A percentile compares a stretch with the other conserved stretches of the same genome.
phyloP scores from a whole-genome alignment of 2,113 vertebrate species.

The Hiodon alosoides region DNA sequence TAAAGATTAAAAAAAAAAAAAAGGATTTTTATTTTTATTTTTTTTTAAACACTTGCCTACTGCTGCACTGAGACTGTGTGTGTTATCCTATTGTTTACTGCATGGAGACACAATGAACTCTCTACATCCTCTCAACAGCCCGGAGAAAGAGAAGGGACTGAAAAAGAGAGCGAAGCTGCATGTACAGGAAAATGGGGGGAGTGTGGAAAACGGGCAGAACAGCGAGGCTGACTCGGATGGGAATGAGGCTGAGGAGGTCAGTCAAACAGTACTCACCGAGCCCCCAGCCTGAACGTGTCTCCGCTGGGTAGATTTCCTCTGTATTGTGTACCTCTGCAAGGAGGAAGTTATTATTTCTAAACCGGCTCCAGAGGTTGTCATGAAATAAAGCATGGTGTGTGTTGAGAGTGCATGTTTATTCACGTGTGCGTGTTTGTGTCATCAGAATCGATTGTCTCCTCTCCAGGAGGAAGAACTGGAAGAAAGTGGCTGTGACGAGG shows the following conservation, averaged over 20 bases:
- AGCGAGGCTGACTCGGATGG: constrained; percentile 72
- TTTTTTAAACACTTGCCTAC: too few relatives aligned
- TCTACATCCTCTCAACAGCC: constrained; percentile 54
- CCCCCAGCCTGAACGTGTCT: background rate
- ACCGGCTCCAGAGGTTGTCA: background rate
- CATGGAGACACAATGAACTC: background rate
- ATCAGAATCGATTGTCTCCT: constrained; percentile 59
- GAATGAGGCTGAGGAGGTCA: constrained; percentile 78
- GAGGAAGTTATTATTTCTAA: background rate
- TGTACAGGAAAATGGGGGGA: constrained; percentile 74
- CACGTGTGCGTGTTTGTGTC: constrained; percentile 8
- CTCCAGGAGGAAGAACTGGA: constrained; percentile 79
- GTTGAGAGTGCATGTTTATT: constrained; percentile 4
- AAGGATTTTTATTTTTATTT: too few relatives aligned
- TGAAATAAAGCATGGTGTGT: background rate
- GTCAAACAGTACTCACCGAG: background rate
- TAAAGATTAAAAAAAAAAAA: background rate
- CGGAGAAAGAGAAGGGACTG: constrained; percentile 77
- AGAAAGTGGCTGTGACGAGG: constrained; percentile 89
- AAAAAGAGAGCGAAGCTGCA: constrained; percentile 80
- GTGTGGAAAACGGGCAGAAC: constrained; percentile 63
- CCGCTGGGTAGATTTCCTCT: background rate
- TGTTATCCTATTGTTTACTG: background rate
- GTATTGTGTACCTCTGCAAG: background rate
- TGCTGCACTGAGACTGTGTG: background rate